A percentile compares a stretch with the other conserved stretches of the same genome.
Evolutionary conservation across 2,797 vertebrate species (phyloP).

Genomic region (Typhlichthys subterraneus): DNA sequence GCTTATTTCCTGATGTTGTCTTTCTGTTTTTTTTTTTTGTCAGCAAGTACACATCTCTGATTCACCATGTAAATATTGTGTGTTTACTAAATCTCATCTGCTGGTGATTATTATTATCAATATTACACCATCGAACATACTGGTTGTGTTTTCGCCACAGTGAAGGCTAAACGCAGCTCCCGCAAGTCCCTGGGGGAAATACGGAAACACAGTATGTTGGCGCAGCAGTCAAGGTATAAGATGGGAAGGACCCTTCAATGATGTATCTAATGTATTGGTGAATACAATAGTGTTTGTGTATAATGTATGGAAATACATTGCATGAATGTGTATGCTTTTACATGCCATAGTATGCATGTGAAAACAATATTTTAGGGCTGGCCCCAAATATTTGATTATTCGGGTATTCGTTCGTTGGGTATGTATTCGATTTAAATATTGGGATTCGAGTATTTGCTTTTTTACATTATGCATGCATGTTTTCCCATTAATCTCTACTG

Average conservation of each 20-base stretch:
- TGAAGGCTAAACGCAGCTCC: slow-evolving; percentile 55
- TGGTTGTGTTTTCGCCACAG: slow-evolving; percentile 56
- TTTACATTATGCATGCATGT: too few species aligned
- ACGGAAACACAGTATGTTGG: slow-evolving; percentile 55
- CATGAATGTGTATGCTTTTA: too few species aligned
- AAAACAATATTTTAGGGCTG: too few species aligned
- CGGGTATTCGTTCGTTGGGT: too few species aligned
- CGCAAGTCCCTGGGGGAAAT: slow-evolving; percentile 71
- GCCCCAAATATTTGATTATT: too few species aligned
- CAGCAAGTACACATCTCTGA: too few species aligned
- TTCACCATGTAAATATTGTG: neutral
- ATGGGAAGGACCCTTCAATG: neutral
- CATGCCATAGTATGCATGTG: too few species aligned
- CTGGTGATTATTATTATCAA: neutral
- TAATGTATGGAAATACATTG: too few species aligned
- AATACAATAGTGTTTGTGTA: neutral
- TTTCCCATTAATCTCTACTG: too few species aligned
- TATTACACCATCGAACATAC: neutral
- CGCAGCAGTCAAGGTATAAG: slow-evolving; percentile 84
- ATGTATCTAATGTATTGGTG: neutral
- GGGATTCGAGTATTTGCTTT: too few species aligned
- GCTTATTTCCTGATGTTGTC: too few species aligned
- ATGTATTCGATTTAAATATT: too few species aligned
- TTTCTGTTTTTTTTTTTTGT: neutral
- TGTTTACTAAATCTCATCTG: neutral